Base-by-base conservation (phyloP, 2,113 vertebrate genomes). In the Atrichornis clamosus region DNA sequence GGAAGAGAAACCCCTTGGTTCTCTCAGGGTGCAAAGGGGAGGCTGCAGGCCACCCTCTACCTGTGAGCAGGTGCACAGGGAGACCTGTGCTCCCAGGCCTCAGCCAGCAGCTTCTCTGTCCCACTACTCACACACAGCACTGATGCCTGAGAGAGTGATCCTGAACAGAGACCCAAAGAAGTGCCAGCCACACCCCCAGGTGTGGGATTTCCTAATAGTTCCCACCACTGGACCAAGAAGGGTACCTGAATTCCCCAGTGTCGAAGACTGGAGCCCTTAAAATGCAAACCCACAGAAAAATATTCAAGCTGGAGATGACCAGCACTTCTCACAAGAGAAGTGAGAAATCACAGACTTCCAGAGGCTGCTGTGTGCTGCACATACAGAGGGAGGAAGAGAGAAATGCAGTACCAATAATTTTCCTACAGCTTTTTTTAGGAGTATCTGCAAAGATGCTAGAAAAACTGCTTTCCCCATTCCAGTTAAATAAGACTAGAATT, bases 401-500 rank as follows among this genome's bases (percentile, higher is more conserved):
- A 93, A 95, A 79, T 32, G 35, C 41, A 69, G 39, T 19, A 80
- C 33, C 50, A 77, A 35, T 88, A 89, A 47, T 86, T 94, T 90
- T 85, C 55, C 58, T 82, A 64, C 32, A n/a, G 59, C 18, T 59
- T 73, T 84, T 69, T 81, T 44, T 15, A 73, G 39, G 49, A 82
- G 15, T 35, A 75, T 79, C 58, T 87, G 65, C 67, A 93, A 32
- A 53, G 50, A 30, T 64, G 28, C 72, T 80, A 78, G 56, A 78
- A 86, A 92, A 93, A 72, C 59, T 86, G 49, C 78, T 87, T 85
- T 74, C 30, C 59, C 69, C 30, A 28, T 85, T 96, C 78, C 91
- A 76, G 67, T 89, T 91, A 93, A 94, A 56, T 14, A 64, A 55
- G 55, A 84, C 58, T 16, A 91, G 52, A 10, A 35, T 80, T 91